Base-by-base conservation (phyloP, 2,797 vertebrate species). In the Fringilla coelebs region DNA sequence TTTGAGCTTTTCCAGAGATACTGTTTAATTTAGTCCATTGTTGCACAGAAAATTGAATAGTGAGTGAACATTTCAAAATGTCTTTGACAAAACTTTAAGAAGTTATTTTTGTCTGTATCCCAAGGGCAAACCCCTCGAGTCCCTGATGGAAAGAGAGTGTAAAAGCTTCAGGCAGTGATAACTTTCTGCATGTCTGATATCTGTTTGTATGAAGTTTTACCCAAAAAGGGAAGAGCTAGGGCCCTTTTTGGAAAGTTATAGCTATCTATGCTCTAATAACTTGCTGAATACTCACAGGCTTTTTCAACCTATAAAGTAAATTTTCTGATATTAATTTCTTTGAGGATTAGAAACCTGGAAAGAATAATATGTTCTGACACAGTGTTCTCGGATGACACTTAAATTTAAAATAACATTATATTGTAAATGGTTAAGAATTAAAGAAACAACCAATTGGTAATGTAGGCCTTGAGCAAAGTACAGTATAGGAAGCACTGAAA, bases 401-500 rank as follows among this genome's bases (percentile, higher is more conserved):
- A 52, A 46, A 77, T 91, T 93, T 93, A 65, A 92, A 94, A 86
- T 89, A 75, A 72, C 43, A 41, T 92, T 89, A 16, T 80, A 75
- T 83, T 81, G 43, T 86, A 79, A 96, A 91, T 86, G 80, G 63
- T 91, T 94, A 86, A 74, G 85, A 84, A 90, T 93, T 88, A 76
- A 91, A 91, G 85, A 91, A 96, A 75, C 55, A 94, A 92, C 89
- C 73, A 91, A 49, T 89, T 92, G 88, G 32, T 84, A 88, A 86
- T 70, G 34, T 87, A 90, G 51, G 92, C 82, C 88, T 96, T 94
- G 57, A 92, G 89, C 91, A 90, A 92, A 94, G 82, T 94, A 88
- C 51, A 63, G 31, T 84, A 26, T 88, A 71, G 89, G 79, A 78
- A 90, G 77, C 79, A 86, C 70, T 95, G 76, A 84, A 80, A 93